Base-by-base conservation (phyloP, 92 coral and sea anemone species). In the Epizoanthus rinbou region DNA sequence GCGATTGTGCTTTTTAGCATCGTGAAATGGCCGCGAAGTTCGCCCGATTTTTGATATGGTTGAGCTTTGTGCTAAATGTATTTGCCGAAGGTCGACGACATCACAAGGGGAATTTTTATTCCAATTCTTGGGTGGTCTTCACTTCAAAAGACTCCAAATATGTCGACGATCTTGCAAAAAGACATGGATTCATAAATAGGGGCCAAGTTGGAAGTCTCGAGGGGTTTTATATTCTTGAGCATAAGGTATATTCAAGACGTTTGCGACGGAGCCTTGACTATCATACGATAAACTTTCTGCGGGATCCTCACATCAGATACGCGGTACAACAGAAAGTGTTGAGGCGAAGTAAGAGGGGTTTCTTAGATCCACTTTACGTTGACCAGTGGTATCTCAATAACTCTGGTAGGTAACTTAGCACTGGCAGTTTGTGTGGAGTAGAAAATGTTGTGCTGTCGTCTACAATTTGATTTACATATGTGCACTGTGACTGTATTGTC, bases 381-480 rank as follows among this genome's bases (percentile, higher is more conserved):
- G 94, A 92, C 53, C 99, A 97, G 87, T 97, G 99, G 99, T 97
- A 97, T 64, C 88, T 97, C 80, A 90, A 97, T 83, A 97, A 97
- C 74, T 86, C 92, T 63, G 98, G 99, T 97, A 59, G 80, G 99
- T 54, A 16, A n/a, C 69, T 58, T 24, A 75, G 33, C 18, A 23
- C 17, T 70, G 69, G 54, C 5, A 22, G 60, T 53, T 75, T 54
- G 24, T 72, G 35, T 72, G 33, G 10, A 18, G 35, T 54, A 11
- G 33, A 17, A 72, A 71, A 18, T 13, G 57, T n/a, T 24, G 39
- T 74, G 80, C 23, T 74, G 45, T 60, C 80, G 58, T 17, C 60
- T 3, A 28, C 16, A 22, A 73, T 6, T 19, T 43, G 18, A 4
- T 41, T 18, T 78, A 37, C 13, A 28, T 18, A 28, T 67, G 8